A percentile compares a stretch with the other conserved stretches of the same genome.
Conservation (phyloP, 2,888 invertebrate species). For the Elysia crispata region DNA sequence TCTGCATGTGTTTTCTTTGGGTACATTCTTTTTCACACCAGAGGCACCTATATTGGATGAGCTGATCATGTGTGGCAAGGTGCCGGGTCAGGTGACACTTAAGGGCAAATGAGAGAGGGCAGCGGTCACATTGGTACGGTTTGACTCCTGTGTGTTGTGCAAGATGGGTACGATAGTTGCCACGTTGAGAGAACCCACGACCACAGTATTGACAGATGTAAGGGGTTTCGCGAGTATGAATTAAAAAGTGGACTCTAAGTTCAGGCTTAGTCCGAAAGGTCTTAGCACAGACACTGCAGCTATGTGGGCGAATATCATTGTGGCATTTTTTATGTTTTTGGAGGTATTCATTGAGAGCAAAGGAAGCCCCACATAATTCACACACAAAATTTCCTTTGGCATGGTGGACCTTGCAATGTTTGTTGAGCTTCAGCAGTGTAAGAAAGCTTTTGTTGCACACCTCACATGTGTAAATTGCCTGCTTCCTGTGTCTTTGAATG, state of each 20-base stretch:
- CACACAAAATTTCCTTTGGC: conserved; percentile 42
- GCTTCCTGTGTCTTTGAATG: conserved; percentile 43
- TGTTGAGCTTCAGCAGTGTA: conserved; percentile 48
- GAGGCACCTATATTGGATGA: conserved; percentile 44
- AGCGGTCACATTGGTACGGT: conserved; percentile 46
- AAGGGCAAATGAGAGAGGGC: conserved; percentile 45
- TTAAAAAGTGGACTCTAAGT: conserved; percentile 44
- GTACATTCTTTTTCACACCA: conserved; percentile 50
- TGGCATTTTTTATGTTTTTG: conserved; percentile 46
- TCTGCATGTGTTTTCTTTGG: conserved; percentile 49
- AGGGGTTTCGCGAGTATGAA: conserved; percentile 47
- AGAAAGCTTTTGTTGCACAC: conserved; percentile 47
- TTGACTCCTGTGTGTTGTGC: conserved; percentile 48
- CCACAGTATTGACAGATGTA: conserved; percentile 42
- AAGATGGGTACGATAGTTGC: conserved; percentile 46
- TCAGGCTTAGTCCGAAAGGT: conserved; percentile 48
- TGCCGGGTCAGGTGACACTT: conserved; percentile 45
- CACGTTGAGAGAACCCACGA: conserved; percentile 48
- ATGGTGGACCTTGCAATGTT: conserved; percentile 47
- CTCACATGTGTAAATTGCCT: conserved; percentile 46
- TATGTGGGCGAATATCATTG: conserved; percentile 45
- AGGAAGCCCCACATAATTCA: conserved; percentile 47
- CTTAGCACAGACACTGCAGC: conserved; percentile 45
- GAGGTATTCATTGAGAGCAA: conserved; percentile 47
- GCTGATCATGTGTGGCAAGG: conserved; percentile 44